phyloP scores from a whole-genome alignment of 1,140 invertebrate species.

The Philopotamus ludificatus region DNA sequence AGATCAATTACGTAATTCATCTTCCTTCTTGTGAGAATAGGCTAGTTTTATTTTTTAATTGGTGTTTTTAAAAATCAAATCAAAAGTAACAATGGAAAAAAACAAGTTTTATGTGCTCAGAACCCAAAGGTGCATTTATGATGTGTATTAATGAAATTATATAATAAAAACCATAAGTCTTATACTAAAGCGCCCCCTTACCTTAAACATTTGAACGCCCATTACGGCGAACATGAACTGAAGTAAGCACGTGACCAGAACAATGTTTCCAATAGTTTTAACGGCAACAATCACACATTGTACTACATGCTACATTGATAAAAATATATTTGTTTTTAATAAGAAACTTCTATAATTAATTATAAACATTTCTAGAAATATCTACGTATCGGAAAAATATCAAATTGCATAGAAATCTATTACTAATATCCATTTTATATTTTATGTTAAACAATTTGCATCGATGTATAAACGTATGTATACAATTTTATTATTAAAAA shows the following conservation, averaged over 20 bases:
- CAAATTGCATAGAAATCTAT: too few relatives aligned
- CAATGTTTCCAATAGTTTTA: conserved; percentile 99
- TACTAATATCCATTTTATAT: too few relatives aligned
- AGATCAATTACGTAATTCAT: too few relatives aligned
- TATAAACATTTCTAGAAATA: too few relatives aligned
- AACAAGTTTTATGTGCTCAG: conserved; percentile 8
- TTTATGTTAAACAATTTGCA: too few relatives aligned
- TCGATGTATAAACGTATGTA: too few relatives aligned
- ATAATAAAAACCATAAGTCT: not conserved
- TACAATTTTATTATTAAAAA: too few relatives aligned
- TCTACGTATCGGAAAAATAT: too few relatives aligned
- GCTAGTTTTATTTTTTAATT: too few relatives aligned
- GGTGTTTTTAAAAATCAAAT: too few relatives aligned
- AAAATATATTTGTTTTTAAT: conserved; percentile 42
- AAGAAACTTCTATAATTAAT: too few relatives aligned
- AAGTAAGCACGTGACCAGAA: conserved; percentile 98
- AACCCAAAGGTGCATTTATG: conserved; percentile 30
- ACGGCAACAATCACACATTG: conserved; percentile 99
- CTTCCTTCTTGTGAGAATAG: too few relatives aligned
- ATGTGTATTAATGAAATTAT: conserved; percentile 9
- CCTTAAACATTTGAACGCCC: conserved; percentile 99
- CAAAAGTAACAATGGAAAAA: not conserved
- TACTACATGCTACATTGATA: conserved; percentile 85
- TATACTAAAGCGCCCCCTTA: conserved; percentile 55
- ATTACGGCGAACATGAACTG: conserved; percentile 99